A percentile compares a stretch with the other conserved stretches of the same genome.
Conservation (phyloP, 1,140 invertebrate genomes). For the Delia radicum region DNA sequence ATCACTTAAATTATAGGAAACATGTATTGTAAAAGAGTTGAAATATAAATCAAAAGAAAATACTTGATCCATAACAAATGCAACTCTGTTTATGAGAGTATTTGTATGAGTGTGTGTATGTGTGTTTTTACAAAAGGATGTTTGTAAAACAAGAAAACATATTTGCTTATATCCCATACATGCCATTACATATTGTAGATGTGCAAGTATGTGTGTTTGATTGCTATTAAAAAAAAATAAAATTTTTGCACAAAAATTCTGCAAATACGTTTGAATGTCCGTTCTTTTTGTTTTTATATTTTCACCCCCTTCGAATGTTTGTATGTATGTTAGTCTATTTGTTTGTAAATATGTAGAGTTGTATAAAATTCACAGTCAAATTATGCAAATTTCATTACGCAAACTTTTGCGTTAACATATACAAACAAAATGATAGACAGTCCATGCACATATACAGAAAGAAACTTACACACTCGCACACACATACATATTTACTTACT, state of each 20-base stretch:
- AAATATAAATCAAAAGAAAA: not conserved
- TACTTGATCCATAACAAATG: not conserved
- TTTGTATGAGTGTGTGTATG: not conserved
- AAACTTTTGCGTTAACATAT: conserved; percentile 46
- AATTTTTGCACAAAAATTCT: not conserved
- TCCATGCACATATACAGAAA: not conserved
- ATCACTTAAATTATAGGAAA: not conserved
- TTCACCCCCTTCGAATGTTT: not conserved
- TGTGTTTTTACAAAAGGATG: not conserved
- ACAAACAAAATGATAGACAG: conserved; percentile 14
- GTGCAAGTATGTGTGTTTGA: not conserved
- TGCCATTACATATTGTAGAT: not conserved
- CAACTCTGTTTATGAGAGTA: not conserved
- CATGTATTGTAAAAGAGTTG: not conserved
- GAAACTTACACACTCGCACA: too few relatives aligned
- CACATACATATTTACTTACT: too few relatives aligned
- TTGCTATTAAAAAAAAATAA: not conserved
- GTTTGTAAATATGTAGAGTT: not conserved
- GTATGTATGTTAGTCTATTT: not conserved
- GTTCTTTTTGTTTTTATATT: not conserved
- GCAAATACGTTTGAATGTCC: not conserved
- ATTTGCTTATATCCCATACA: not conserved
- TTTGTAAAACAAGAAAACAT: not conserved
- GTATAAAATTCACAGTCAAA: conserved; percentile 35
- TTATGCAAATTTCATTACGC: conserved; percentile 56